Conservation (phyloP, 2,888 invertebrate genomes). For the Ligdia adustata region DNA sequence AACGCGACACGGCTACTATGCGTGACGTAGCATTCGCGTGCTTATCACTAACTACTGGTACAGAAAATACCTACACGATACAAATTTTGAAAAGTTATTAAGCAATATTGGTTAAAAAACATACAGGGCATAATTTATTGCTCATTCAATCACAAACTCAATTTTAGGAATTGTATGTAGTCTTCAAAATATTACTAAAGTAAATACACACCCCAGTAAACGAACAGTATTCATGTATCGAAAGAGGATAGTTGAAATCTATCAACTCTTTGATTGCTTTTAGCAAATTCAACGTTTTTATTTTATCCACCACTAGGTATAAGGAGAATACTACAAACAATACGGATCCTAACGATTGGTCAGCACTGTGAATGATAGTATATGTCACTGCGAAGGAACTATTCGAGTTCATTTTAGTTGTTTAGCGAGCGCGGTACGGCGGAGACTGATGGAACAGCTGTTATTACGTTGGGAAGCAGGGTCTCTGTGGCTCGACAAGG, state of each 20-base stretch:
- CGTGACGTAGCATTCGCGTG: too few species aligned
- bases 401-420: conserved; percentile 43
- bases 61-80: too few species aligned
- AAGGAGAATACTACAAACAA: conserved; percentile 44
- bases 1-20: conserved; percentile 41
- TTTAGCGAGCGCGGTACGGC: conserved; percentile 28
- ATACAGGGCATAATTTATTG: too few species aligned
- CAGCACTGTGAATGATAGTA: conserved; percentile 20
- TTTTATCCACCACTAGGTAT: conserved; percentile 45
- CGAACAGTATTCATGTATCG: conserved; percentile 42
- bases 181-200: too few species aligned
- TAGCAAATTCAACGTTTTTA: conserved; percentile 47
- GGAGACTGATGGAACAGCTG: conserved; percentile 43
- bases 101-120: too few species aligned
- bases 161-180: too few species aligned
- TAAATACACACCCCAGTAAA: conserved; percentile 47
- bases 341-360: conserved; percentile 44
- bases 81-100: too few species aligned
- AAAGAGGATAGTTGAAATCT: conserved; percentile 52
- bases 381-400: conserved; percentile 33
- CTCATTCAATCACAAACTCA: too few species aligned
- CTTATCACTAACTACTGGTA: too few species aligned
- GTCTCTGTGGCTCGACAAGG: conserved; percentile 27
- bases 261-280: conserved; percentile 48
- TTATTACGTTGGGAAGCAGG: conserved; percentile 27